Evolutionary conservation across 1,140 invertebrate species (phyloP).

Genomic region (Myzus persicae): DNA sequence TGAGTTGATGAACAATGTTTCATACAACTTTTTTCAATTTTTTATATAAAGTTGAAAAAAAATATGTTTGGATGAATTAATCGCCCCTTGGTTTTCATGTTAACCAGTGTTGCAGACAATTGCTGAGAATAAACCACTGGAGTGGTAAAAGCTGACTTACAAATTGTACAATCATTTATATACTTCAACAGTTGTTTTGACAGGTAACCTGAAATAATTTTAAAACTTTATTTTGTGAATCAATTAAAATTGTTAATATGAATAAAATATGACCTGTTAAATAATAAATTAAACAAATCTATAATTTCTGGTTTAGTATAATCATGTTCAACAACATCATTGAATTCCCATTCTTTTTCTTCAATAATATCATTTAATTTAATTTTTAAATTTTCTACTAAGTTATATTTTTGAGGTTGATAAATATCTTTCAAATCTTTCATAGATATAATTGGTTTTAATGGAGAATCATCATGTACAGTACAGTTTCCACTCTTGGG

Average conservation of each 20-base stretch:
- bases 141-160: neutral
- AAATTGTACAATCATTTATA: neutral
- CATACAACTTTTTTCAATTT: neutral
- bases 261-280: neutral
- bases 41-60: neutral
- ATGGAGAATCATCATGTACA: neutral
- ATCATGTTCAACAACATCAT: neutral
- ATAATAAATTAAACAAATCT: conserved; percentile 3
- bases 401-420: neutral
- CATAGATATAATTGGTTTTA: neutral
- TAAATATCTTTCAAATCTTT: conserved; percentile 7
- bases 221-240: no score
- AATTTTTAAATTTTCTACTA: neutral
- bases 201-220: no score
- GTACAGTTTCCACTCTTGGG: neutral
- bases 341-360: neutral
- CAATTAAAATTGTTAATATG: no score
- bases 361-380: neutral
- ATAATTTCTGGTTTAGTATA: neutral
- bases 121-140: neutral
- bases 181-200: no score
- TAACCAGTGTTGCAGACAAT: neutral
- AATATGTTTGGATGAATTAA: neutral
- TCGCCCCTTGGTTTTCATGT: neutral
- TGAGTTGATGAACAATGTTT: neutral